A percentile compares a stretch with the other conserved stretches of the same genome.
phyloP scores from a whole-genome alignment of 2,797 vertebrate species.

The Premnoplex brunnescens region DNA sequence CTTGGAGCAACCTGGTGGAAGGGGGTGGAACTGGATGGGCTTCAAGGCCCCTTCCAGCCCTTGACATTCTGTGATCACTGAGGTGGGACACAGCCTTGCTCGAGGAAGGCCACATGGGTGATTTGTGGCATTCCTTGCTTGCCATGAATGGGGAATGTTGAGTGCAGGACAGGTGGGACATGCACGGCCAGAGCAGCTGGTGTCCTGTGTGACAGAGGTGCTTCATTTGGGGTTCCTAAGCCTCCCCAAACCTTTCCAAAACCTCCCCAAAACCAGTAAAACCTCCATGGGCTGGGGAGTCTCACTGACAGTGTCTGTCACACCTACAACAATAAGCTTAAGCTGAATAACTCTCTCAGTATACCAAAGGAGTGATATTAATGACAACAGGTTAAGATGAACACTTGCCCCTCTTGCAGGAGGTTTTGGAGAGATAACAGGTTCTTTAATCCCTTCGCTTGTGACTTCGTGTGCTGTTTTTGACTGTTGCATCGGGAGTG shows the following conservation, averaged over 20 bases:
- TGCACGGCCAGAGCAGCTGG: fast-evolving
- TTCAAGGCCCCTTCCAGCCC: neutral
- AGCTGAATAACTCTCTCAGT: neutral
- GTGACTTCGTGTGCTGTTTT: neutral
- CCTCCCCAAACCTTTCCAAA: neutral
- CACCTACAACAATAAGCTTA: neutral
- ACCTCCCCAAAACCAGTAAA: neutral
- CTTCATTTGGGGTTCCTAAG: neutral
- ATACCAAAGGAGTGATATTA: neutral
- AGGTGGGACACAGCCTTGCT: neutral
- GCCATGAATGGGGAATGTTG: fast-evolving
- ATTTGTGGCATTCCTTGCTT: neutral
- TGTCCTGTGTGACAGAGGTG: neutral
- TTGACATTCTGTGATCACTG: neutral
- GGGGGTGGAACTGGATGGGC: neutral
- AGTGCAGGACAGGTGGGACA: neutral
- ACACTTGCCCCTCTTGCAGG: neutral
- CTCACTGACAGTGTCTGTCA: neutral
- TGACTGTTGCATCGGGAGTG: neutral
- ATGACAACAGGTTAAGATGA: neutral
- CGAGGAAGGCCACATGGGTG: fast-evolving
- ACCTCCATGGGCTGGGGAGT: neutral
- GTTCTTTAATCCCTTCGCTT: neutral
- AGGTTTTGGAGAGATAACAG: neutral
- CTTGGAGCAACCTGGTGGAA: fast-evolving